Conservation (phyloP, 37 sponge, comb jelly and placozoan species). For the Eunapius fragilis region DNA sequence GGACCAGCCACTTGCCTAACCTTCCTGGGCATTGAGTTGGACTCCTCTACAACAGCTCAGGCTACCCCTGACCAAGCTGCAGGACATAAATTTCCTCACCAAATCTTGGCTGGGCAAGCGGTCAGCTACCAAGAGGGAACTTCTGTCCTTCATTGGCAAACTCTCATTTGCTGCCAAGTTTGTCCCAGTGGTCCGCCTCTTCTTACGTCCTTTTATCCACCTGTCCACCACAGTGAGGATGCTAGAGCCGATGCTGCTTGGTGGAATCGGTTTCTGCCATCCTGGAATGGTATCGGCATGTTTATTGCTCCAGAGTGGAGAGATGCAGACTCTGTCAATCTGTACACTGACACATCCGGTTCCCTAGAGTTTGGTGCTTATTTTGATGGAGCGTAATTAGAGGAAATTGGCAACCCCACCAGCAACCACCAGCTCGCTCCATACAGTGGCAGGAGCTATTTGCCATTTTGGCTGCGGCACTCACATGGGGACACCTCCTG, state of each 20-base stretch:
- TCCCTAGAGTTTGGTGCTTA: neutral
- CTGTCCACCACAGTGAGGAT: too few relatives aligned
- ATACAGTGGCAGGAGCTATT: neutral
- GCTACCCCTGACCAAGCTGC: too few relatives aligned
- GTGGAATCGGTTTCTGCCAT: neutral
- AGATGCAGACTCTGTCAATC: neutral
- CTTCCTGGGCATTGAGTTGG: too few relatives aligned
- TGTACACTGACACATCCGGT: neutral
- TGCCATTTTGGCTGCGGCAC: neutral
- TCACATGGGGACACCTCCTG: neutral
- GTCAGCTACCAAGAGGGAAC: neutral
- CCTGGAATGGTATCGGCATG: neutral
- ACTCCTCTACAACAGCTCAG: too few relatives aligned
- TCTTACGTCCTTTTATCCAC: too few relatives aligned
- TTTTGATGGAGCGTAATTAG: neutral
- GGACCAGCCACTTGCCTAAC: too few relatives aligned
- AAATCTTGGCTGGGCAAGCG: neutral
- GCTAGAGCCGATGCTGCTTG: slow-evolving; percentile 6
- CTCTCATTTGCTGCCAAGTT: too few relatives aligned
- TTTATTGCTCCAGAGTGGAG: neutral
- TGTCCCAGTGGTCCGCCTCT: too few relatives aligned
- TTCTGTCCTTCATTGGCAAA: neutral
- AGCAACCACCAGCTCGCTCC: neutral
- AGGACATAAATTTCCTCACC: too few relatives aligned
- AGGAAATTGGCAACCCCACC: neutral